Base-by-base conservation (phyloP, 1,140 invertebrate genomes). In the Trypoxylus dichotomus region DNA sequence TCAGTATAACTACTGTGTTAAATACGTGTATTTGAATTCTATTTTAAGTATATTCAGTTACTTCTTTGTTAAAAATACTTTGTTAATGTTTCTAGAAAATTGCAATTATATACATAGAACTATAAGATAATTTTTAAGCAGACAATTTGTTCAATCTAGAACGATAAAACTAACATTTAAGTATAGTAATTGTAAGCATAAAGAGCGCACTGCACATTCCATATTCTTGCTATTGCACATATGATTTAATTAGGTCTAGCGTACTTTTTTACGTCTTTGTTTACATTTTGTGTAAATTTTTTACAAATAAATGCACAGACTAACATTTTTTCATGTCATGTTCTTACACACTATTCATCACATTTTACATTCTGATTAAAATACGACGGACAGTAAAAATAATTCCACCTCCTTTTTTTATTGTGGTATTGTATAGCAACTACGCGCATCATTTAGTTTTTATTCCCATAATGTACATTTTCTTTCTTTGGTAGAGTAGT, bases 221-320 rank as follows among this genome's bases (percentile, higher is more conserved):
- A 19, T n/a, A 54, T n/a, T 54, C 47, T 54, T n/a, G 43, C 15
- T 47, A 54, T 54, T 37, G 32, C 32, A 54, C 15, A 54, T 19
- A n/a, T 54, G 15, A 54, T 19, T 54, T 37, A 37, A 37, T 37
- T 37, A 37, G 10, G 32, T 8, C 32, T 37, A 8, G 15, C 19
- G 15, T 54, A 3, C 1, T 43, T 54, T 54, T 54, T 7, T 37
- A 37, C 5, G 0, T 0, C 32, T 7, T 37, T 37, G 5, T 37
- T 37, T 37, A 5, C 32, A 8, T 37, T 37, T 37, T 37, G 10
- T 37, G 32, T 5, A 37, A 37, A 37, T 7, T 5, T 8, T 37
- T 6, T 54, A 19, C 47, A 68, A 68, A 68, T 68, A 68, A 68
- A 68, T 68, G 60, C 60, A 68, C 60, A 68, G 60, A 68, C 11